Evolutionary conservation across 2,888 invertebrate genomes (phyloP).

Genomic region (Saturnia japonica): DNA sequence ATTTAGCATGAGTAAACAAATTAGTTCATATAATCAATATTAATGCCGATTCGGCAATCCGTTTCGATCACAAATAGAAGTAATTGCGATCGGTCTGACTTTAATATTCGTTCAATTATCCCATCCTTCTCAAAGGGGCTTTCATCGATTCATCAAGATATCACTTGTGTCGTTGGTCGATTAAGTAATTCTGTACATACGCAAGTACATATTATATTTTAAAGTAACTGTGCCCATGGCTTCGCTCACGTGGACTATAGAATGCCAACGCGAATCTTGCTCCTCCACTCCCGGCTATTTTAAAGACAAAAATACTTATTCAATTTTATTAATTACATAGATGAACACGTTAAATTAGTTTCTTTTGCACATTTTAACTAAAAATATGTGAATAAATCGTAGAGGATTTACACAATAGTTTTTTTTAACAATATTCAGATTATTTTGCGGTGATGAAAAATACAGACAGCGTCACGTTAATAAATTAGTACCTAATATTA

Average conservation of each 20-base stretch:
- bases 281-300: too few relatives aligned
- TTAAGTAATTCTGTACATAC: background rate
- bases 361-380: background rate
- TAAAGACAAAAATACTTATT: too few relatives aligned
- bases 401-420: background rate
- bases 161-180: slow-evolving; percentile 18
- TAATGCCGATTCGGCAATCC: slow-evolving; percentile 26
- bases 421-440: background rate
- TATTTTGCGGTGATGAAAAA: background rate
- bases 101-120: slow-evolving; percentile 53
- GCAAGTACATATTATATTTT: background rate
- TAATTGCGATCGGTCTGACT: slow-evolving; percentile 39
- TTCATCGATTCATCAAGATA: slow-evolving; percentile 52
- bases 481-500: background rate
- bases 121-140: slow-evolving; percentile 51
- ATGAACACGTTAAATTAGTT: too few relatives aligned
- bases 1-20: slow-evolving; percentile 63
- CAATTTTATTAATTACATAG: too few relatives aligned
- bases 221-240: too few relatives aligned
- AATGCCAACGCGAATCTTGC: too few relatives aligned
- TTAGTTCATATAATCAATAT: slow-evolving; percentile 25
- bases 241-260: background rate
- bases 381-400: background rate
- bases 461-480: background rate
- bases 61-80: slow-evolving; percentile 44